Base-by-base conservation (phyloP, 2,888 invertebrate genomes). In the Podabrus alpinus region DNA sequence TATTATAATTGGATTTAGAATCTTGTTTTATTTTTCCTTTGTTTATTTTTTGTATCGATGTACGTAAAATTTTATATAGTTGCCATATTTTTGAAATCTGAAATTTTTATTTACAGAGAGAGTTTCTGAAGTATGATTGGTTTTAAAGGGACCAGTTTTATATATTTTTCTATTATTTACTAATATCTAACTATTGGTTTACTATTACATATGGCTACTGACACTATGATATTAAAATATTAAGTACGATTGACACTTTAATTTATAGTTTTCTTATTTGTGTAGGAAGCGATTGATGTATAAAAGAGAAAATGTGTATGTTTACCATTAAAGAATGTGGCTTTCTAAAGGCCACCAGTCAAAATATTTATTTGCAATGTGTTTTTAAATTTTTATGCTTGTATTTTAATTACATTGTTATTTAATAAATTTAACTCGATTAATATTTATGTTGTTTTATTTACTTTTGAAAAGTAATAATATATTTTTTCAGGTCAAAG, bases 371-470 rank as follows among this genome's bases (percentile, higher is more conserved):
- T 83, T 81, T 82, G 80, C 81, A 80, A 80, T 79, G 80, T 82
- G 82, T 82, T 82, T 81, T 80, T 76, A 80, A 81, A 78, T 80
- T 76, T 78, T 84, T 80, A 85, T 83, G 84, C 85, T 85, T 86
- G 85, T 86, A 87, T 86, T 66, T 76, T 85, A 86, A 86, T 85
- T 85, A 86, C 85, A 82, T 86, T 87, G 85, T 86, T 86, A 85
- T 85, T 86, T 85, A 87, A 86, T 86, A 86, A 87, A 87, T 86
- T 87, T 86, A 87, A 87, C 86, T 87, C 87, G 86, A 86, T 86
- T 86, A 86, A 84, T 80, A 68, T 15, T n/a, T 15, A 17, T 3
- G 7, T 17, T 1, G 19, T 64, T 64, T 10, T 15, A 15, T 60
- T 60, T 59, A 1, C 3, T 60, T 9, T 60, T 2, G 3, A 19